These are phyloP conservation scores for Psix sp. DNA, from an alignment of 1,140 invertebrate genomes.

Conservation along the genomic window DNA sequence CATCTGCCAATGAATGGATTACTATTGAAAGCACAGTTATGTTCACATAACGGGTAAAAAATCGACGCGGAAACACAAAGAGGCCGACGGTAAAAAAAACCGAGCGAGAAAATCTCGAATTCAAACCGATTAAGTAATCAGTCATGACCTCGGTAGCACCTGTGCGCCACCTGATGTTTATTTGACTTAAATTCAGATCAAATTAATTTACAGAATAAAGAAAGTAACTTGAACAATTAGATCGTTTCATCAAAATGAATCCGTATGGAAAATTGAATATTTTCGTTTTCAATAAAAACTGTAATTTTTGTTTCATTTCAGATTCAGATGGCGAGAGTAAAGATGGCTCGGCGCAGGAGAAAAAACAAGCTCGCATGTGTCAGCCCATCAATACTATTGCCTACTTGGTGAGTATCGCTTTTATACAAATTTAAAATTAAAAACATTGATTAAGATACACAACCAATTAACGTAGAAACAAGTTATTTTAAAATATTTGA, in stretches of 20 bases:
- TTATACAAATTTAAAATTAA: no score
- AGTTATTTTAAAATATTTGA: no score
- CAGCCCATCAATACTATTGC: constrained; percentile 78
- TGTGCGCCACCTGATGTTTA: no score
- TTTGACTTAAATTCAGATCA: no score
- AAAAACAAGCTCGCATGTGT: constrained; percentile 72
- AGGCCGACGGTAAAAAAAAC: no score
- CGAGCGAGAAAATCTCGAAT: no score
- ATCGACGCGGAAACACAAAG: no score
- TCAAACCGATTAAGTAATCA: no score
- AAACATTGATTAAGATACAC: not conserved
- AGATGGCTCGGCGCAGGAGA: constrained; percentile 75
- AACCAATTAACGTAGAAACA: not conserved
- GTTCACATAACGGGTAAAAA: no score
- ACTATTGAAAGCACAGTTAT: not conserved
- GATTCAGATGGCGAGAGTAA: constrained; percentile 78
- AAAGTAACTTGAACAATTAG: not conserved
- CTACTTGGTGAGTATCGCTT: constrained; percentile 77
- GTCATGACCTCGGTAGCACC: no score
- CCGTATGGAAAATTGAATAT: not conserved
- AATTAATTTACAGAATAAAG: no score
- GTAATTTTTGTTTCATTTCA: constrained; percentile 61
- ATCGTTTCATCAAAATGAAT: not conserved
- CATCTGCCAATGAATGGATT: not conserved
- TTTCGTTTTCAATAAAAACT: not conserved